phyloP scores from a whole-genome alignment of 2,113 vertebrate species.

The Tamias sibiricus region DNA sequence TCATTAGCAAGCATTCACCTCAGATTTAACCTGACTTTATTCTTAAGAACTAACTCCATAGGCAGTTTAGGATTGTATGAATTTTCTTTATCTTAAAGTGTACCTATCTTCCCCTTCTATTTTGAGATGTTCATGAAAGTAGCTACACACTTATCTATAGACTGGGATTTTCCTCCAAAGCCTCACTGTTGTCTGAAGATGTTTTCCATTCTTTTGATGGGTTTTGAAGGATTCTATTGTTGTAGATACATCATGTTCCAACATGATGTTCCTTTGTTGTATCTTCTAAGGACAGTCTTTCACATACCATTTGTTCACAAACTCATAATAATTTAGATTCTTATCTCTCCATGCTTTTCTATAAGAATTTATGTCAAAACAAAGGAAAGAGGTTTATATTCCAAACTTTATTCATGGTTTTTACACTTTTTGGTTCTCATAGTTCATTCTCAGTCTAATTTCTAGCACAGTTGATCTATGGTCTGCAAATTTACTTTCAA shows the following conservation, averaged over 20 bases:
- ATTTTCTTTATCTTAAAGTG: background rate
- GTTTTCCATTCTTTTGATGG: background rate
- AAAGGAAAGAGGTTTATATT: background rate
- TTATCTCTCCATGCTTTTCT: constrained; percentile 11
- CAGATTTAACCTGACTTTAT: background rate
- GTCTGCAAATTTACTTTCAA: background rate
- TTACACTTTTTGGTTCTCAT: background rate
- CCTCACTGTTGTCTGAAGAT: background rate
- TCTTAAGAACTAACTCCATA: background rate
- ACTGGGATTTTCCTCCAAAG: background rate
- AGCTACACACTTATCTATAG: background rate
- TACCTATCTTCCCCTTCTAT: background rate
- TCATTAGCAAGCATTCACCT: background rate
- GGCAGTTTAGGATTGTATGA: background rate
- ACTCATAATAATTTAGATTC: background rate
- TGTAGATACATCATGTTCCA: background rate
- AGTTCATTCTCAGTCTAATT: background rate
- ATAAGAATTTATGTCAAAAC: background rate
- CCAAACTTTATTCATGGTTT: background rate
- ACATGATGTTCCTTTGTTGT: background rate
- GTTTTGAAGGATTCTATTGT: background rate
- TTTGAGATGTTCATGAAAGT: background rate
- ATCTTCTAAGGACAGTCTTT: background rate
- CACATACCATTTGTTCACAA: background rate
- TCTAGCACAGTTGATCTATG: background rate